Percentiles rank a stretch among this genome's conserved stretches.
These are phyloP conservation scores for Ectemnius lituratus DNA, from an alignment of 2,888 invertebrate species.

Conservation along the genomic window DNA sequence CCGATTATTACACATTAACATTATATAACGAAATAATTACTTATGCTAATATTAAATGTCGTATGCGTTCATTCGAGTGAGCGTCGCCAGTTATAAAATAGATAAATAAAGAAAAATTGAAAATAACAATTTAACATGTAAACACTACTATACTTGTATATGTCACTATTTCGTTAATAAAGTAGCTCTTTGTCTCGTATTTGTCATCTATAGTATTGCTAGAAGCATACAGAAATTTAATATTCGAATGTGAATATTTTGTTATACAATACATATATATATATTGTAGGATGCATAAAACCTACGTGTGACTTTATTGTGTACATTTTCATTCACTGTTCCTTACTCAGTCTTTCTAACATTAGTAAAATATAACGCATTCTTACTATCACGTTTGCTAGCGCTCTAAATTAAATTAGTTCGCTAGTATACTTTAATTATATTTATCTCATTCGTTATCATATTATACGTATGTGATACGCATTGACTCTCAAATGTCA, in stretches of 20 bases:
- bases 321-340: not conserved
- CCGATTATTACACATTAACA: constrained; percentile 59
- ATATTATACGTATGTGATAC: no score
- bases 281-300: constrained; percentile 34
- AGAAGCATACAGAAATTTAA: constrained; percentile 32
- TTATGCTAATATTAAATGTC: constrained; percentile 60
- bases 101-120: constrained; percentile 58
- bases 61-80: constrained; percentile 36
- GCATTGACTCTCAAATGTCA: not conserved
- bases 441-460: no score
- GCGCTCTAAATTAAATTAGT: no score
- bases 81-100: constrained; percentile 56
- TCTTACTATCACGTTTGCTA: no score
- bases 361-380: no score
- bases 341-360: not conserved
- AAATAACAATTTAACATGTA: constrained; percentile 59
- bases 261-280: constrained; percentile 37
- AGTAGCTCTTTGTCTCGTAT: constrained; percentile 73
- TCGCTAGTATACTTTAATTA: no score
- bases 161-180: constrained; percentile 73
- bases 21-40: constrained; percentile 55
- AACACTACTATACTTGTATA: constrained; percentile 73
- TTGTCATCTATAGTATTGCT: constrained; percentile 59
- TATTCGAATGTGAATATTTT: constrained; percentile 38
- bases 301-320: not conserved